Conservation (phyloP, 2,888 invertebrate genomes). For the Colletes collaris region DNA sequence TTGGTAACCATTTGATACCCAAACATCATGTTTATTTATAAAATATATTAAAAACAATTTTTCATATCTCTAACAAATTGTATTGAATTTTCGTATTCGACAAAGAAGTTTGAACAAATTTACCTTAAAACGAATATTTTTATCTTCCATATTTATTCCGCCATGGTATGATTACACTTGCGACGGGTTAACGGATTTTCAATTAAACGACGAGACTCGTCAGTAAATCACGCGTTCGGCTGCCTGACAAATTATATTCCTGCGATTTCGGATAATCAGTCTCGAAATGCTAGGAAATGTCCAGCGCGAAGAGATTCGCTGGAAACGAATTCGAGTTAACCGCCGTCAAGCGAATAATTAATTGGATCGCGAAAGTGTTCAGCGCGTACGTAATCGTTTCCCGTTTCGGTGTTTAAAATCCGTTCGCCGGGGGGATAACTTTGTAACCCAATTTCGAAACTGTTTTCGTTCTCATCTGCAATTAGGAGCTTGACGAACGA, state of each 20-base stretch:
- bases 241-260: neutral
- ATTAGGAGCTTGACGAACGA: slow-evolving; percentile 12
- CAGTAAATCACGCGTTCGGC: neutral
- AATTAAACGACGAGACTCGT: neutral
- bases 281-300: neutral
- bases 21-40: too few species aligned
- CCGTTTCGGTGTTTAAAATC: slow-evolving; percentile 11
- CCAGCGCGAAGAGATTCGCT: neutral
- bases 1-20: too few species aligned
- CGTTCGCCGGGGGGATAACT: neutral
- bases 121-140: too few species aligned
- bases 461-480: neutral
- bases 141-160: too few species aligned
- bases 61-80: too few species aligned
- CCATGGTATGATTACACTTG: too few species aligned
- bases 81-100: too few species aligned
- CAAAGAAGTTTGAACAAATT: too few species aligned
- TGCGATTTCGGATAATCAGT: neutral
- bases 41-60: too few species aligned
- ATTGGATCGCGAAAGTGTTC: slow-evolving; percentile 8
- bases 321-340: neutral
- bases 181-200: too few species aligned
- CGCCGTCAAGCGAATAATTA: slow-evolving; percentile 13
- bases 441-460: slow-evolving; percentile 4
- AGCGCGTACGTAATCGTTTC: slow-evolving; percentile 10